A percentile compares a stretch with the other conserved stretches of the same genome.
Conservation (phyloP, 2,797 vertebrate genomes). For the Peromyscus nudipes region DNA sequence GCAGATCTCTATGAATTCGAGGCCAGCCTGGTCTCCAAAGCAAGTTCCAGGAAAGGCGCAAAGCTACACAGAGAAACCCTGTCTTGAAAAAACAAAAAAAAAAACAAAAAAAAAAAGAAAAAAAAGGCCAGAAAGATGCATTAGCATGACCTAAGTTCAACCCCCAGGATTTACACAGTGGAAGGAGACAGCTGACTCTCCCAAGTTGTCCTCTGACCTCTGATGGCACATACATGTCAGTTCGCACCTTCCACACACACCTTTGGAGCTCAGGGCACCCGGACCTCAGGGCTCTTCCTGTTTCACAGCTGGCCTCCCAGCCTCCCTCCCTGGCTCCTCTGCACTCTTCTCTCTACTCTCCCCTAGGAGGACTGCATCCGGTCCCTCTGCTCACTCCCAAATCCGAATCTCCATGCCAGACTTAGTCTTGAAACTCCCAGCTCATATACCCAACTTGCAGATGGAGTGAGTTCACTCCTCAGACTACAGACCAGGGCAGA, state of each 20-base stretch:
- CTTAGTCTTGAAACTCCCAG: neutral
- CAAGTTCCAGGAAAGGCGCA: too few species aligned
- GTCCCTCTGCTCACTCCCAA: neutral
- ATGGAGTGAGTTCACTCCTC: neutral
- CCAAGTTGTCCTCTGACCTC: neutral
- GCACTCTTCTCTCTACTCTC: neutral
- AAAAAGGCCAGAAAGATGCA: too few species aligned
- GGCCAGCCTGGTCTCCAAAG: too few species aligned
- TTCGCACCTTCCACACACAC: too few species aligned
- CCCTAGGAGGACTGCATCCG: too few species aligned
- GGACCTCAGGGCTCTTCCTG: neutral
- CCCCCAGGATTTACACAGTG: too few species aligned
- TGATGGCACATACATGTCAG: neutral
- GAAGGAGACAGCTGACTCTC: neutral
- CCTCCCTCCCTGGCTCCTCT: neutral
- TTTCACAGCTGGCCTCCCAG: neutral
- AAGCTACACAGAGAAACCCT: too few species aligned
- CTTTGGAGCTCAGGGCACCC: neutral
- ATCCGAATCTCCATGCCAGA: neutral
- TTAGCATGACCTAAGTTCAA: neutral
- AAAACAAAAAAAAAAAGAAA: too few species aligned
- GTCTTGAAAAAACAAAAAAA: too few species aligned
- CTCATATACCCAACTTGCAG: neutral
- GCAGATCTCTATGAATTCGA: too few species aligned
- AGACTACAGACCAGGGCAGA: neutral